Percentiles rank a stretch among this genome's conserved stretches.
Evolutionary conservation across 1,140 invertebrate genomes (phyloP).

Genomic region (Drosophila sproati): DNA sequence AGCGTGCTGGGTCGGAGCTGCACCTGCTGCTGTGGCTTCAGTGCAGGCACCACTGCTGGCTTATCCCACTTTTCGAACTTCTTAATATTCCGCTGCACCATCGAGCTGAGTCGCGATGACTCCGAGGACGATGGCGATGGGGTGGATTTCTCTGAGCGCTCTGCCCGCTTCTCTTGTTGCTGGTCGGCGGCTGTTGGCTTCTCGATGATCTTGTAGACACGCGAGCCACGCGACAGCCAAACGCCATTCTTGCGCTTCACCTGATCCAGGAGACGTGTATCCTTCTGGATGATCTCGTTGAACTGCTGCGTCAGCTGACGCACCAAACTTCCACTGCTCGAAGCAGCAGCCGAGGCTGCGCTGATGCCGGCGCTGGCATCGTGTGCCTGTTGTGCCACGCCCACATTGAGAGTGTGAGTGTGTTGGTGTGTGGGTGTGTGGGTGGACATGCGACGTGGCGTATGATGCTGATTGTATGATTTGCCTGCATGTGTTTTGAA

Average conservation of each 20-base stretch:
- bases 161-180: slow-evolving; percentile 15
- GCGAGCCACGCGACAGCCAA: slow-evolving; percentile 63
- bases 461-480: slow-evolving; percentile 68
- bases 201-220: slow-evolving; percentile 82
- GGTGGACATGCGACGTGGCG: slow-evolving; percentile 43
- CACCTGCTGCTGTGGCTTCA: slow-evolving; percentile 75
- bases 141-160: neutral
- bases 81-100: slow-evolving; percentile 84
- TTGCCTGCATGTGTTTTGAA: slow-evolving; percentile 82
- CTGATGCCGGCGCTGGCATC: no score
- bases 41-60: slow-evolving; percentile 72
- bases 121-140: neutral
- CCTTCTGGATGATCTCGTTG: slow-evolving; percentile 85
- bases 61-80: slow-evolving; percentile 85
- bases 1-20: slow-evolving; percentile 46
- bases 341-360: neutral
- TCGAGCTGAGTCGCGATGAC: slow-evolving; percentile 40
- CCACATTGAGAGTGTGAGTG: slow-evolving; percentile 10
- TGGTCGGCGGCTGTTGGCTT: slow-evolving; percentile 17
- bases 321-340: slow-evolving; percentile 69
- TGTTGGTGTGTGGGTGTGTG: slow-evolving; percentile 24
- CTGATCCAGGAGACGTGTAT: slow-evolving; percentile 76
- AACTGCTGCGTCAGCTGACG: slow-evolving; percentile 85
- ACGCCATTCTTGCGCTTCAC: slow-evolving; percentile 83
- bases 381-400: neutral